These are phyloP conservation scores for Pandion haliaetus DNA, from an alignment of 2,113 vertebrate species.

Conservation along the genomic window DNA sequence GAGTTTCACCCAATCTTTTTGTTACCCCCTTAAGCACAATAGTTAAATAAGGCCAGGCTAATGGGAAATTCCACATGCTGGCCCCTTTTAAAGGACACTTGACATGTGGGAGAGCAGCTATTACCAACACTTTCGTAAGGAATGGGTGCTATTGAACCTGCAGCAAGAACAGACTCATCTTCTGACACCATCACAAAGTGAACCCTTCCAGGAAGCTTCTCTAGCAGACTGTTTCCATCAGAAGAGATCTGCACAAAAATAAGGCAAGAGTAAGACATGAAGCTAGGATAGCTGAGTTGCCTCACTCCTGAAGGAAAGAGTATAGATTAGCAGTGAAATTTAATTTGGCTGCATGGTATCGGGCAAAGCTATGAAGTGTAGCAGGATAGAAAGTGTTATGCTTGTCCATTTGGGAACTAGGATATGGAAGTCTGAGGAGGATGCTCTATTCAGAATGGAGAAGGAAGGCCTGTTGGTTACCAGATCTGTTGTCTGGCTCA, in stretches of 20 bases:
- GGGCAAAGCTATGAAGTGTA: background rate
- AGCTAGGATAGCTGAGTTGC: background rate
- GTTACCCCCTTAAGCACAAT: background rate
- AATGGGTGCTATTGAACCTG: slow-evolving; percentile 66
- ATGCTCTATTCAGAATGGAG: background rate
- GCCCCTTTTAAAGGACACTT: background rate
- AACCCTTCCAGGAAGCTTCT: slow-evolving; percentile 70
- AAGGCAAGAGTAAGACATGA: background rate
- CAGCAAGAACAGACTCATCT: slow-evolving; percentile 76
- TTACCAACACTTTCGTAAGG: background rate
- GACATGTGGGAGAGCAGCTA: background rate
- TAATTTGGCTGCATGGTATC: background rate
- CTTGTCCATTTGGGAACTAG: background rate
- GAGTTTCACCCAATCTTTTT: background rate
- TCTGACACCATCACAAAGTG: slow-evolving; percentile 69
- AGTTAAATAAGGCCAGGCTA: background rate
- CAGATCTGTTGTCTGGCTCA: background rate
- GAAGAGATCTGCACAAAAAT: slow-evolving; percentile 68
- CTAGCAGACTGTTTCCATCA: slow-evolving; percentile 10
- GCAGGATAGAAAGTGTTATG: background rate
- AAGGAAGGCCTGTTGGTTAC: background rate
- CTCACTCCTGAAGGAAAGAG: background rate
- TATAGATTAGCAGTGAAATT: background rate
- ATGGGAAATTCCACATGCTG: background rate
- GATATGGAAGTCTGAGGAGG: background rate